Percentiles rank a stretch among this genome's conserved stretches.
Conservation (phyloP, 2,888 invertebrate genomes). For the Nephrocerus scutellatus region DNA sequence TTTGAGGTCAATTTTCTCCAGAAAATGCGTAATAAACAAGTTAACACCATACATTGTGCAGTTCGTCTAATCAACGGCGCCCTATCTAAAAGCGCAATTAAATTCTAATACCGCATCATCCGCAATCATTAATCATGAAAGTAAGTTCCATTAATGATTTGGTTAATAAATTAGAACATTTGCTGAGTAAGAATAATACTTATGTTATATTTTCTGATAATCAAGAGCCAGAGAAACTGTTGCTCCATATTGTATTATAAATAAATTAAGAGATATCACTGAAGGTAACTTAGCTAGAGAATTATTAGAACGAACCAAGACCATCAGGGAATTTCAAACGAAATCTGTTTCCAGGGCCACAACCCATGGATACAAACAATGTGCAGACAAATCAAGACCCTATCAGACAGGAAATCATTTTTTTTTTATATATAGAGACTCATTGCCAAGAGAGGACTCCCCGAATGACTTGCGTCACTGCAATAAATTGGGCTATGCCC, state of each 20-base stretch:
- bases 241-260: neutral
- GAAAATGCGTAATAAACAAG: no score
- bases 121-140: slow-evolving; percentile 7
- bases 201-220: neutral
- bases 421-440: no score
- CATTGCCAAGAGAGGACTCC: no score
- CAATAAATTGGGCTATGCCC: no score
- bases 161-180: neutral
- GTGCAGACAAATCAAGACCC: slow-evolving; percentile 3
- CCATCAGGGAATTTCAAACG: neutral
- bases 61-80: no score
- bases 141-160: slow-evolving; percentile 1
- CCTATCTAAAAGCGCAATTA: no score
- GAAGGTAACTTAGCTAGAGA: neutral
- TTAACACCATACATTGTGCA: no score
- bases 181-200: neutral
- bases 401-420: no score
- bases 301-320: slow-evolving; percentile 3
- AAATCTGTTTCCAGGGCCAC: slow-evolving; percentile 5
- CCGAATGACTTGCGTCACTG: no score
- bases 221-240: neutral
- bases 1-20: no score
- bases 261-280: neutral
- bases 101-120: no score
- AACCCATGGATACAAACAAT: slow-evolving; percentile 5